phyloP scores from a whole-genome alignment of 2,797 vertebrate species.

The Carapus acus region DNA sequence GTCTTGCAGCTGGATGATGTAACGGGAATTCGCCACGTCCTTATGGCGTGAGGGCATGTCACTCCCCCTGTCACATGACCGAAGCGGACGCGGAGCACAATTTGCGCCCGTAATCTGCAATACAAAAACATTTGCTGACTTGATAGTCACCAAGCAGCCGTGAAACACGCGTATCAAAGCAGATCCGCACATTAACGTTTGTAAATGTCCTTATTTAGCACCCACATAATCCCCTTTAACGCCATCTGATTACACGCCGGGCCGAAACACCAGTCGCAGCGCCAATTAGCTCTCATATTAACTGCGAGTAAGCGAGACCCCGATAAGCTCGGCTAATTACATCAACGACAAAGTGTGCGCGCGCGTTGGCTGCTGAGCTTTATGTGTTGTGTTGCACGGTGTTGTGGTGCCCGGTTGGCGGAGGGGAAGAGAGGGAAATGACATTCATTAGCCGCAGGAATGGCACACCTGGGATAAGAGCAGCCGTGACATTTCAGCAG shows the following conservation, averaged over 20 bases:
- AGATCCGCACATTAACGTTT: conserved; percentile 20
- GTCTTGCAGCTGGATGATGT: too few relatives aligned
- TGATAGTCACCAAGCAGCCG: too few relatives aligned
- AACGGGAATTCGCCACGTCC: too few relatives aligned
- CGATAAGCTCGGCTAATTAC: conserved; percentile 59
- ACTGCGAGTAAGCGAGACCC: conserved; percentile 42
- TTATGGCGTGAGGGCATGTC: too few relatives aligned
- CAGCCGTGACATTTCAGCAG: conserved; percentile 64
- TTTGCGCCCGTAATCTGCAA: too few relatives aligned
- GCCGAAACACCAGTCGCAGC: conserved; percentile 34
- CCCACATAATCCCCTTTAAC: conserved; percentile 32
- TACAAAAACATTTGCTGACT: too few relatives aligned
- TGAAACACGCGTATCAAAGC: conserved; percentile 6
- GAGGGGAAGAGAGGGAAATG: conserved; percentile 49
- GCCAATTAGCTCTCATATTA: conserved; percentile 43
- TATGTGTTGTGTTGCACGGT: conserved; percentile 44
- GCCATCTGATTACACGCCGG: conserved; percentile 42
- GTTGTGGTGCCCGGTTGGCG: conserved; percentile 35
- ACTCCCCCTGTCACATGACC: too few relatives aligned
- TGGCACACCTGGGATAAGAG: conserved; percentile 64
- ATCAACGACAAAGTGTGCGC: conserved; percentile 39
- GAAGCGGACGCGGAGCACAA: too few relatives aligned
- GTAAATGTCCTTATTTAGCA: conserved; percentile 26
- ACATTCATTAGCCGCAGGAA: conserved; percentile 67
- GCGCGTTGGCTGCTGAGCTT: conserved; percentile 46